Evolutionary conservation across 2,113 vertebrate species (phyloP).

Genomic region (Ameiurus melas): DNA sequence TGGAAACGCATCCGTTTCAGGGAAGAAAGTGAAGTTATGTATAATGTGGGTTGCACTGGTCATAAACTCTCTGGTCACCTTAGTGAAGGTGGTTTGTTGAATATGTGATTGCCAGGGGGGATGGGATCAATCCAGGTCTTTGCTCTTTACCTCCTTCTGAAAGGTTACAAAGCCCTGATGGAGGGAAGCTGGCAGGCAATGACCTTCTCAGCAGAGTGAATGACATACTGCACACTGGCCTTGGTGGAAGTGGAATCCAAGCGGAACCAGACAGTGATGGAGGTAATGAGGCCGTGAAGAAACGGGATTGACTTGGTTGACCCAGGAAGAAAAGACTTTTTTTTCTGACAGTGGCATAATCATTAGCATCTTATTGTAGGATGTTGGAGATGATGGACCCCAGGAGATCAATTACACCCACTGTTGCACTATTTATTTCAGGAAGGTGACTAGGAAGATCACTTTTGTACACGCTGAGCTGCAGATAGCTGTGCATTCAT

Average conservation of each 20-base stretch:
- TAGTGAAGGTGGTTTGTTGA: not conserved
- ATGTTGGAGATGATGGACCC: not conserved
- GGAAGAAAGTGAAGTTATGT: not conserved
- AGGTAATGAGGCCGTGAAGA: conserved; percentile 2
- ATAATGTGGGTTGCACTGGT: not conserved
- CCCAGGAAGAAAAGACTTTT: not conserved
- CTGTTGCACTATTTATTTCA: not conserved
- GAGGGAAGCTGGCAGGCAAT: not conserved
- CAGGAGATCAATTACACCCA: not conserved
- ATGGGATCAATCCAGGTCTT: not conserved
- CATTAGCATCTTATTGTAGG: conserved; percentile 5
- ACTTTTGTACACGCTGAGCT: not conserved
- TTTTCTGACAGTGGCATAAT: not conserved
- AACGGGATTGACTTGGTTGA: not conserved
- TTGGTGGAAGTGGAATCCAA: not conserved
- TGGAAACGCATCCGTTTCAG: not conserved
- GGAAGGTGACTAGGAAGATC: not conserved
- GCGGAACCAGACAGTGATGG: not conserved
- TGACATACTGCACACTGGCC: not conserved
- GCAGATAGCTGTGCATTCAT: not conserved
- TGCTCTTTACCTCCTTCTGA: not conserved
- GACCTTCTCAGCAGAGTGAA: conserved; percentile 11
- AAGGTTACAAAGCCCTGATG: not conserved
- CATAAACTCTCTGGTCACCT: not conserved
- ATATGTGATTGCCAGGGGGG: not conserved